A percentile compares a stretch with the other conserved stretches of the same genome.
These are phyloP conservation scores for Callipepla californica DNA, from an alignment of 2,113 vertebrate species.

Conservation along the genomic window DNA sequence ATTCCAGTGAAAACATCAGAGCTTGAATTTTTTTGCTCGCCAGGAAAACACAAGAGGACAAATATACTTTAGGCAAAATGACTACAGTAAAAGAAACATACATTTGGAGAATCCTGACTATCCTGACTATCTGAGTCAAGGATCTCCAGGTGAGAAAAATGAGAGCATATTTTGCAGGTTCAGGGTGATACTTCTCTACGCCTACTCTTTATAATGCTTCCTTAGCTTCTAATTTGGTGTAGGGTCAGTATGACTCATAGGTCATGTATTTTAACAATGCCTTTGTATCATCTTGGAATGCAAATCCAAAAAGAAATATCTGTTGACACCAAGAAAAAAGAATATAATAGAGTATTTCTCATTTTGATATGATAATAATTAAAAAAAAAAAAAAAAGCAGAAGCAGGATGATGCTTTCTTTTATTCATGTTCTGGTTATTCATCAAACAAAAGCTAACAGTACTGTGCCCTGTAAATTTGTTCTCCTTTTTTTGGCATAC, in stretches of 20 bases:
- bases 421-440: neutral
- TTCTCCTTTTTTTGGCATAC: neutral
- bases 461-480: neutral
- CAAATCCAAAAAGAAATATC: neutral
- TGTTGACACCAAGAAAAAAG: neutral
- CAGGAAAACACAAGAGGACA: neutral
- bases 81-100: neutral
- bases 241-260: rapidly evolving
- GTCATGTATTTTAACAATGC: neutral
- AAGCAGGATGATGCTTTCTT: neutral
- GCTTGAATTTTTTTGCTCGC: neutral
- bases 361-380: neutral
- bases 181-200: neutral
- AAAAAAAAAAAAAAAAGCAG: neutral
- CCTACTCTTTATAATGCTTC: neutral
- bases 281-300: neutral
- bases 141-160: neutral
- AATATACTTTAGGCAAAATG: neutral
- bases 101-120: neutral
- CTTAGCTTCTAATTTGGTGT: neutral
- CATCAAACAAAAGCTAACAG: neutral
- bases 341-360: rapidly evolving
- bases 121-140: neutral
- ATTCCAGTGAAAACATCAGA: neutral
- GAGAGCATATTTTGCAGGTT: neutral